phyloP scores from a whole-genome alignment of 2,888 invertebrate genomes.

The Oscheius sp. region DNA sequence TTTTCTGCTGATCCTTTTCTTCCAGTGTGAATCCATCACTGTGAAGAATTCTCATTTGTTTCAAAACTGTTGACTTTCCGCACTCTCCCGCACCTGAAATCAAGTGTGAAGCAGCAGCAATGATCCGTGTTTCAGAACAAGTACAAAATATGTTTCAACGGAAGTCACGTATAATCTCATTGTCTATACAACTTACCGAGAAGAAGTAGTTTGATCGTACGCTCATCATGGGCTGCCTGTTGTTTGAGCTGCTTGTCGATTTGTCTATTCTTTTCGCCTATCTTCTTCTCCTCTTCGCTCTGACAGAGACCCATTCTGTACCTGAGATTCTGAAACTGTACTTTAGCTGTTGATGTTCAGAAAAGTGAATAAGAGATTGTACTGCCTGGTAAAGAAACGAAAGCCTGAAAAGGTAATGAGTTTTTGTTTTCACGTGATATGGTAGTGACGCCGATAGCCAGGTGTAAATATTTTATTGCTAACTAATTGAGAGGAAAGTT shows the following conservation, averaged over 20 bases:
- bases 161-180: no score
- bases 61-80: constrained; percentile 70
- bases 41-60: constrained; percentile 71
- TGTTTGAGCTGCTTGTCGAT: constrained; percentile 68
- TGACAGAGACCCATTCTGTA: constrained; percentile 69
- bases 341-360: background rate
- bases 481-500: no score
- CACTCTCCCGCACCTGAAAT: constrained; percentile 70
- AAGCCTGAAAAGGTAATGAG: background rate
- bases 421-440: constrained; percentile 1
- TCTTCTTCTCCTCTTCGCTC: constrained; percentile 70
- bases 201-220: constrained; percentile 67
- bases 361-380: background rate
- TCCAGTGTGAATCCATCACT: constrained; percentile 62
- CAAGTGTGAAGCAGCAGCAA: no score
- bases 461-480: constrained; percentile 8
- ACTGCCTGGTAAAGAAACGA: background rate
- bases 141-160: no score
- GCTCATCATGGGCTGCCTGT: constrained; percentile 58
- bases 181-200: constrained; percentile 56
- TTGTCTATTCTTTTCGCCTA: constrained; percentile 51
- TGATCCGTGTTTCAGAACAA: no score
- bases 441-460: constrained; percentile 6
- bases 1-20: constrained; percentile 51
- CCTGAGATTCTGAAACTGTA: background rate